Evolutionary conservation across 2,888 invertebrate species (phyloP).

Genomic region (Taphrorychus bicolor): DNA sequence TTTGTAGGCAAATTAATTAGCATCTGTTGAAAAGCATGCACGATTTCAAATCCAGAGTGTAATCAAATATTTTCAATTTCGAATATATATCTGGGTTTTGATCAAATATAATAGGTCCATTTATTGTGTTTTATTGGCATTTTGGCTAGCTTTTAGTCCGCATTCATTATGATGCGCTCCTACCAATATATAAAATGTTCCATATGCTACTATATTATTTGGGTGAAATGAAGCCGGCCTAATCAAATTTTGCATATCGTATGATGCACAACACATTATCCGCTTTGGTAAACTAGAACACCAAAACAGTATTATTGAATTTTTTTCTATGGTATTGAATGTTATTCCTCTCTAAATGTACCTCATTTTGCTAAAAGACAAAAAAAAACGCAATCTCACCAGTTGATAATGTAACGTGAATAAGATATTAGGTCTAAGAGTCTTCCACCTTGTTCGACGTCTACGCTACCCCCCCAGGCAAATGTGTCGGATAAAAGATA

Average conservation of each 20-base stretch:
- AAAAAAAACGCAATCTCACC: constrained; percentile 10
- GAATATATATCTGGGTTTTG: neutral
- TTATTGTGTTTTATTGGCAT: neutral
- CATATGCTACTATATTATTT: neutral
- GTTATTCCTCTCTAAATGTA: no score
- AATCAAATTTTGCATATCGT: neutral
- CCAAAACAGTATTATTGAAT: no score
- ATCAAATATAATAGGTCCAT: neutral
- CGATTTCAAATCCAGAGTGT: neutral
- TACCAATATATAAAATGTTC: neutral
- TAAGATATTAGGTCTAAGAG: constrained; percentile 20
- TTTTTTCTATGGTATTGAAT: no score
- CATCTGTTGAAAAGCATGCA: neutral
- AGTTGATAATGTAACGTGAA: constrained; percentile 20
- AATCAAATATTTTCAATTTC: neutral
- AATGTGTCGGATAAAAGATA: constrained; percentile 28
- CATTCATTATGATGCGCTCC: neutral
- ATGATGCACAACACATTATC: no score
- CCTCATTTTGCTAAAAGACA: constrained; percentile 1
- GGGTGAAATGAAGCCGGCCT: neutral
- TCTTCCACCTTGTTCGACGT: constrained; percentile 5
- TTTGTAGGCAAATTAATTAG: neutral
- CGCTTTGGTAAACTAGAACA: no score
- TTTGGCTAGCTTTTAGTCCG: neutral
- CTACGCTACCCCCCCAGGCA: constrained; percentile 24